Evolutionary conservation across 1,140 invertebrate species (phyloP).

Genomic region (Rhopalosiphum maidis): DNA sequence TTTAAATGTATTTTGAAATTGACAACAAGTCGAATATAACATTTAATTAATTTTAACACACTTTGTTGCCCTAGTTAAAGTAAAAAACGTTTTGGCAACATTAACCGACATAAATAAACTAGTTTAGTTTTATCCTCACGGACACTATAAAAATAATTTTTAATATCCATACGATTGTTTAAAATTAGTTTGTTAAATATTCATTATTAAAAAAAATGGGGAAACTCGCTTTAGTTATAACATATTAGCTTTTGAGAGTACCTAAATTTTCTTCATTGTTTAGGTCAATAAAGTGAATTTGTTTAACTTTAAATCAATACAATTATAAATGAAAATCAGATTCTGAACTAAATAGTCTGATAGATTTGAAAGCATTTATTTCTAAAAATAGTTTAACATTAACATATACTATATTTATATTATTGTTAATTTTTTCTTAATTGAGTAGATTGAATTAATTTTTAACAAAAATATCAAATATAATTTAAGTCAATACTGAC

Average conservation of each 20-base stretch:
- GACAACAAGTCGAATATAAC: background rate
- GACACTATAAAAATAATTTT: conserved; percentile 6
- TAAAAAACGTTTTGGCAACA: conserved; percentile 38
- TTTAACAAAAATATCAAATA: no score
- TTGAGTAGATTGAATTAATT: no score
- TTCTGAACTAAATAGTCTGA: background rate
- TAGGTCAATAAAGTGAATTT: background rate
- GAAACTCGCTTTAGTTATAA: background rate
- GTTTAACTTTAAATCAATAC: background rate
- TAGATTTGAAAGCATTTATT: background rate
- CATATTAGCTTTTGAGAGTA: background rate
- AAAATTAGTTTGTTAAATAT: background rate
- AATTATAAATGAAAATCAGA: background rate
- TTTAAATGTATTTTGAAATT: background rate
- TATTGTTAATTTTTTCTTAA: no score
- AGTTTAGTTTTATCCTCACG: background rate
- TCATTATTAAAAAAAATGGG: background rate
- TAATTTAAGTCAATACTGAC: no score
- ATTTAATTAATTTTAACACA: conserved; percentile 11
- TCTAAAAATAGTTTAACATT: background rate
- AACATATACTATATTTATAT: background rate
- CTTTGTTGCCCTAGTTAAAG: conserved; percentile 26
- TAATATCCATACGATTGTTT: background rate
- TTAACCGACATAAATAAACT: conserved; percentile 40
- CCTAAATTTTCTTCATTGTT: background rate